Evolutionary conservation across 23 tunicate genomes (phyloP).

Genomic region (Corella eumyota): DNA sequence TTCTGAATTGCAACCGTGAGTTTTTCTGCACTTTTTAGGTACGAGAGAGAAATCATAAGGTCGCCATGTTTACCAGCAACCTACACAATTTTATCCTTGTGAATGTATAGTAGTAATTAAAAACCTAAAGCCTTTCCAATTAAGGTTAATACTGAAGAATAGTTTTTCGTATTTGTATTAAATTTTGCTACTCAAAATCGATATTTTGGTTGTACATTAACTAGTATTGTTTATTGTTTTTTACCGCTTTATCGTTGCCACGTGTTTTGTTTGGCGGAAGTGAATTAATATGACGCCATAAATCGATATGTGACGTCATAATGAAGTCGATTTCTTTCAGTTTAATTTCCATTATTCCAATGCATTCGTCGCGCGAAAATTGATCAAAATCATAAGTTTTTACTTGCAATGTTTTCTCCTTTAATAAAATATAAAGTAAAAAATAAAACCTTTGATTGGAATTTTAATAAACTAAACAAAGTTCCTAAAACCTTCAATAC

Average conservation of each 20-base stretch:
- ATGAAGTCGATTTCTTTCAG: conserved; percentile 45
- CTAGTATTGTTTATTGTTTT: too few species aligned
- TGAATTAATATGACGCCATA: conserved; percentile 14
- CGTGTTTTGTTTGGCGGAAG: too few species aligned
- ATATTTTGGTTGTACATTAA: too few species aligned
- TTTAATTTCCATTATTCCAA: conserved; percentile 21
- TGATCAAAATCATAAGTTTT: conserved; percentile 35
- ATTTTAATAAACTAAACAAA: background rate
- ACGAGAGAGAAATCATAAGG: conserved; percentile 38
- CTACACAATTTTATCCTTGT: background rate
- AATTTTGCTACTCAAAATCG: too few species aligned
- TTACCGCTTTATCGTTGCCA: too few species aligned
- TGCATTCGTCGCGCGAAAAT: conserved; percentile 58
- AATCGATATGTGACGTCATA: conserved; percentile 17
- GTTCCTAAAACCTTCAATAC: conserved; percentile 6
- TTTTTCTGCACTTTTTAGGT: conserved; percentile 52
- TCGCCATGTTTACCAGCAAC: conserved; percentile 19
- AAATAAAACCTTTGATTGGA: too few species aligned
- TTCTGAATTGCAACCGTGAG: conserved; percentile 50
- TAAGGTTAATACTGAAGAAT: too few species aligned
- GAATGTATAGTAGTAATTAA: too few species aligned
- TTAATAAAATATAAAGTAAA: too few species aligned
- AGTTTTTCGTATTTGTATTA: too few species aligned
- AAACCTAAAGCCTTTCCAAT: too few species aligned
- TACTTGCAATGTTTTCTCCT: conserved; percentile 33